Evolutionary conservation across 2,888 invertebrate species (phyloP).

Genomic region (Ochropleura plecta): DNA sequence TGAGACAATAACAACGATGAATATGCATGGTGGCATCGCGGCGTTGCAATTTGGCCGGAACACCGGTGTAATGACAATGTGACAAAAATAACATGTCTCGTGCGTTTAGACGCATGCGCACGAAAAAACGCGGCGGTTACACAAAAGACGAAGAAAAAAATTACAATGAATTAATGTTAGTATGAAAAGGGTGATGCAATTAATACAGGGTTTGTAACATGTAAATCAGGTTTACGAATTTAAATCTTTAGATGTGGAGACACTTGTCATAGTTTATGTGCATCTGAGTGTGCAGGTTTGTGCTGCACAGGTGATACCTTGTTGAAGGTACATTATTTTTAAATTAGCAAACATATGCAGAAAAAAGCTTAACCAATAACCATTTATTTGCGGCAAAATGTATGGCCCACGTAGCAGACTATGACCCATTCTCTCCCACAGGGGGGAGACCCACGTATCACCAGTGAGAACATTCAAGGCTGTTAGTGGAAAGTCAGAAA

Average conservation of each 20-base stretch:
- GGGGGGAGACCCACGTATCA: neutral
- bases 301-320: constrained; percentile 21
- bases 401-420: neutral
- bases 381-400: neutral
- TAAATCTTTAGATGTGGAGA: constrained; percentile 24
- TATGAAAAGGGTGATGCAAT: constrained; percentile 9
- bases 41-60: constrained; percentile 86
- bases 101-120: constrained; percentile 39
- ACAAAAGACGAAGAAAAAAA: neutral
- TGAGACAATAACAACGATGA: constrained; percentile 86
- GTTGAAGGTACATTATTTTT: constrained; percentile 1
- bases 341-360: neutral
- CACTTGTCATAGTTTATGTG: constrained; percentile 17
- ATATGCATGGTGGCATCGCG: constrained; percentile 88
- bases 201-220: constrained; percentile 1
- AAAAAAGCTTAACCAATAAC: too few relatives aligned
- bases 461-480: neutral
- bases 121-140: constrained; percentile 26
- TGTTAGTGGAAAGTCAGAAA: neutral
- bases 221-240: constrained; percentile 17
- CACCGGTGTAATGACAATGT: constrained; percentile 88
- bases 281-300: constrained; percentile 12
- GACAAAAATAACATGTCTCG: constrained; percentile 85
- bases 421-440: neutral
- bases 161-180: constrained; percentile 1